A percentile compares a stretch with the other conserved stretches of the same genome.
phyloP scores from a whole-genome alignment of 2,888 invertebrate species.

The Chironomus riparius region DNA sequence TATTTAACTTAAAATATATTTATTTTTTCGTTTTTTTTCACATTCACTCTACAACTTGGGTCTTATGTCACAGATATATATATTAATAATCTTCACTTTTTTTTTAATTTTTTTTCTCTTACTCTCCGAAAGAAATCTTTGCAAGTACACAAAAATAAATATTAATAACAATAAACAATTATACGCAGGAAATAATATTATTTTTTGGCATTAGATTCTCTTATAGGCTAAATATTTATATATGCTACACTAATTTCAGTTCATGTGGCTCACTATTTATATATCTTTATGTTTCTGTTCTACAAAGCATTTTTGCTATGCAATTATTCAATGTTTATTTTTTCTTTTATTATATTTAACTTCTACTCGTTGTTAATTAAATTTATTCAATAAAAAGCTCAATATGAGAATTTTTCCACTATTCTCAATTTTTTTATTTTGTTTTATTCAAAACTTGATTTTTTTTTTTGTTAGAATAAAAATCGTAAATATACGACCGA shows the following conservation, averaged over 20 bases:
- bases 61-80: slow-evolving; percentile 22
- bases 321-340: neutral
- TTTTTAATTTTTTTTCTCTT: too few species aligned
- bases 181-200: neutral
- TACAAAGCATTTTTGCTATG: neutral
- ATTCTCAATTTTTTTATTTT: neutral
- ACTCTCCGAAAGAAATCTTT: neutral
- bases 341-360: neutral
- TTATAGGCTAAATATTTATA: neutral
- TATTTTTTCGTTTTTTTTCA: neutral
- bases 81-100: neutral
- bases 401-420: neutral
- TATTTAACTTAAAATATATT: neutral
- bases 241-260: neutral
- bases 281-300: neutral
- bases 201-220: slow-evolving; percentile 2
- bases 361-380: slow-evolving; percentile 8
- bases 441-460: slow-evolving; percentile 2
- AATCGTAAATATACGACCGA: neutral
- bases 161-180: neutral
- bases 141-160: neutral
- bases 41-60: neutral
- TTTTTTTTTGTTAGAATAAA: neutral
- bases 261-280: neutral
- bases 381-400: slow-evolving; percentile 1